Conservation (phyloP, 2,888 invertebrate species). For the Lithosia quadra region DNA sequence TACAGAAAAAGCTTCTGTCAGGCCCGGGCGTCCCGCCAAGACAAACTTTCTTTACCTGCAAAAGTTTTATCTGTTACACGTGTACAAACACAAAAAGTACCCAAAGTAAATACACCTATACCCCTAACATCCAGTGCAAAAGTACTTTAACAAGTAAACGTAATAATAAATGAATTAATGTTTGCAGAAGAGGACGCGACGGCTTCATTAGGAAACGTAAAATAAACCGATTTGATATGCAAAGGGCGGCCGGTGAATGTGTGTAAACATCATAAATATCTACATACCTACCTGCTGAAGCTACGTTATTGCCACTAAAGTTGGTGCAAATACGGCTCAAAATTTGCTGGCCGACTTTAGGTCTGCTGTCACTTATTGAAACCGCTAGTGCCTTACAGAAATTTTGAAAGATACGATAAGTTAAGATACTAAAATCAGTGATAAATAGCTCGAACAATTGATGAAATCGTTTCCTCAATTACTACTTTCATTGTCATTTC, state of each 20-base stretch:
- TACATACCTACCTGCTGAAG: conserved; percentile 19
- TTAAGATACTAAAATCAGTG: too few species aligned
- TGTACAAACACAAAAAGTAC: background rate
- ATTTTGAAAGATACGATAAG: too few species aligned
- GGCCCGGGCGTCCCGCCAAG: background rate
- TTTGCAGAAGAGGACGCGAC: conserved; percentile 8
- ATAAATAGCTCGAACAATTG: background rate
- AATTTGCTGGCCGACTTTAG: background rate
- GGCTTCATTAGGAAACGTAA: conserved; percentile 34
- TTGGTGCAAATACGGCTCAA: background rate
- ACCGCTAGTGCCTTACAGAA: too few species aligned
- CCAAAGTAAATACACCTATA: background rate
- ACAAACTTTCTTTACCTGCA: conserved; percentile 1
- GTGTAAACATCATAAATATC: conserved; percentile 37
- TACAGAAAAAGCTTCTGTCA: background rate
- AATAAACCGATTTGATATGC: conserved; percentile 44
- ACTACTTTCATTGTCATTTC: too few species aligned
- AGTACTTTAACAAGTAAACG: background rate
- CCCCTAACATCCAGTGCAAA: background rate
- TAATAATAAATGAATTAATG: background rate
- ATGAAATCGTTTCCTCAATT: background rate
- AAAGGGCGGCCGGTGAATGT: conserved; percentile 29
- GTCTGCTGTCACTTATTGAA: too few species aligned
- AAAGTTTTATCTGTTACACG: background rate
- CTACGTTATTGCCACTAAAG: background rate